Base-by-base conservation (phyloP, 2,888 invertebrate genomes). In the Oligia fasciuncula region DNA sequence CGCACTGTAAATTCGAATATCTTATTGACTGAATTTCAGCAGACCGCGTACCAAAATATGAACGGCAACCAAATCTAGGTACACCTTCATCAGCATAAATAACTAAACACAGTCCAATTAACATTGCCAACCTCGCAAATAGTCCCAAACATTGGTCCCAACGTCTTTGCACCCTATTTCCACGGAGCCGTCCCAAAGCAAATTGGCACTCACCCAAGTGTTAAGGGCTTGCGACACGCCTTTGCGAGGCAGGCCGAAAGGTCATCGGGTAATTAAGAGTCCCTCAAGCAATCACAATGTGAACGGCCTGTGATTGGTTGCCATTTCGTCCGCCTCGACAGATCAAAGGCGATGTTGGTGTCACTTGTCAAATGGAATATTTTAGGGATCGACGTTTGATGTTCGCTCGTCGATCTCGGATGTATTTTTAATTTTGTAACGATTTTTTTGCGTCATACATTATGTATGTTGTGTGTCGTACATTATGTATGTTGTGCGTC, bases 251-350 rank as follows among this genome's bases (percentile, higher is more conserved):
- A 88, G 88, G 88, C 87, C 92, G 90, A 94, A 95, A 96, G 96
- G 96, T 96, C 96, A 95, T 91, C 93, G 91, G 91, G 94, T 95
- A 96, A 96, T 96, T 96, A 96, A 95, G 94, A 93, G 94, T 94
- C 95, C 96, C 95, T 93, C 93, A 94, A 95, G 96, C 95, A 96
- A 96, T 96, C 96, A 96, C 94, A 94, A 92, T 91, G 90, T 89
- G 91, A 90, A 91, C 84, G 85, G 84, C 90, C 95, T 92, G 94
- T 95, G 96, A 96, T 96, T 96, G 96, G 96, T 91, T 92, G 94
- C 93, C 92, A 92, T 91, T 75, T 83, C 79, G 83, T 76, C 87
- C 79, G 86, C 90, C 89, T 91, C 92, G 92, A 88, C 92, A 92
- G 94, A 95, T 95, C 96, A 96, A 96, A 96, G 95, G 91, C 85